phyloP scores from a whole-genome alignment of 2,113 vertebrate genomes.

The Lynx canadensis region DNA sequence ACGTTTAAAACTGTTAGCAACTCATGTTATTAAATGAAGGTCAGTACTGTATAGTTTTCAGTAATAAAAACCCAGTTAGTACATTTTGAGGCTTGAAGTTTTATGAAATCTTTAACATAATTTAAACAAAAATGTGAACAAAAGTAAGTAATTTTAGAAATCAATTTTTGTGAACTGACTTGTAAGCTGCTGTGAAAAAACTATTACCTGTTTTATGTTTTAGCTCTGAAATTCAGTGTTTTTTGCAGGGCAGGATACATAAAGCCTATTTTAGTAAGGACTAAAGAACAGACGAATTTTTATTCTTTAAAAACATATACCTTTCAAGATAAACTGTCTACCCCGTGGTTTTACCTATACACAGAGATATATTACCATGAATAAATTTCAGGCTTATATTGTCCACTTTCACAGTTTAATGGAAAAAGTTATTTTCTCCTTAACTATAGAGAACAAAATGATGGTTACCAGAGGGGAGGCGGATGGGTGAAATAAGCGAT shows the following conservation, averaged over 20 bases:
- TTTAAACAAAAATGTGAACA: conserved; percentile 67
- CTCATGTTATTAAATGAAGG: conserved; percentile 20
- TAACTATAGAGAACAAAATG: not conserved
- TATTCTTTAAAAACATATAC: not conserved
- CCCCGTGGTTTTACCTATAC: not conserved
- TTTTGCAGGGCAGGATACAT: not conserved
- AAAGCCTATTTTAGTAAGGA: conserved; percentile 9
- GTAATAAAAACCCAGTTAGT: conserved; percentile 34
- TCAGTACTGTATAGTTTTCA: not conserved
- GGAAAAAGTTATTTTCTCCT: not conserved
- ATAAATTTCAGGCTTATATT: conserved; percentile 22
- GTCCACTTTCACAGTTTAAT: not conserved
- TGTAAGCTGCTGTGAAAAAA: conserved; percentile 50
- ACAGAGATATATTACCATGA: not conserved
- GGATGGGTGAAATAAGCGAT: not conserved
- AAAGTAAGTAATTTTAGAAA: conserved; percentile 56
- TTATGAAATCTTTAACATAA: conserved; percentile 60
- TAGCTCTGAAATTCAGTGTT: conserved; percentile 34
- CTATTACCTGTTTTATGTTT: conserved; percentile 43
- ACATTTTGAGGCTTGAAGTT: conserved; percentile 2
- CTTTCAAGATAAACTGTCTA: not conserved
- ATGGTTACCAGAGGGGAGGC: not conserved
- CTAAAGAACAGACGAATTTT: conserved; percentile 4
- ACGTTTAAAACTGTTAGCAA: conserved; percentile 22
- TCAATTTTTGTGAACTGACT: conserved; percentile 56